Evolutionary conservation across 1,140 invertebrate genomes (phyloP), one percentile per base, ranked within the genome.

Genomic region (Ridgeia piscesae): DNA sequence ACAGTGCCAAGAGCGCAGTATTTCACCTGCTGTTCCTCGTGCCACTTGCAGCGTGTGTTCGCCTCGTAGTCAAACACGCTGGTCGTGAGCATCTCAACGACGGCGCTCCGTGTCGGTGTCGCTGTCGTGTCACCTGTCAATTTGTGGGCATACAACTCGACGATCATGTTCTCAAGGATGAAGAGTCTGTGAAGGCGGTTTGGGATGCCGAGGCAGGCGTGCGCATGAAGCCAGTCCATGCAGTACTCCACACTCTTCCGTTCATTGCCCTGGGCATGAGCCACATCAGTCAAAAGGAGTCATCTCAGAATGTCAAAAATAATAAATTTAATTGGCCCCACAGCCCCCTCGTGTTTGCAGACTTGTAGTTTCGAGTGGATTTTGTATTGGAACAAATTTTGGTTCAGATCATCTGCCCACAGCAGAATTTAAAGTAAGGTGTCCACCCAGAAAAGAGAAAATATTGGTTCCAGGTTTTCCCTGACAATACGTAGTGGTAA

Each of bases 151-250:
- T 34, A 90, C 89, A 90, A 90, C 34, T 90, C 35, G 2, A 90
- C 89, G 33, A 90, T 34, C 89, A 90, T 90, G 89, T 90, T 90
- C 89, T 90, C 89, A 0, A 90, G 34, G 31, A 34, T 34, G 31
- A 34, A 90, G 89, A 90, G 33, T 42, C 35, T 90, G 31, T 90
- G 89, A 6, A 90, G 89, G 89, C 89, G 89, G 89, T 90, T 90
- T 27, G 35, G 34, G 89, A 34, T 34, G 35, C 89, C 89, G 33
- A 90, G 89, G 50, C 92, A 92, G n/a, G 94, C 93, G 88, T 93
- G 91, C 0, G 77, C 90, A 92, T 93, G 92, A 0, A 94, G 90
- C 94, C 94, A 94, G 4, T 93, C 92, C 91, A 94, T 92, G 92
- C 94, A 94, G 58, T 92, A 94, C 0, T 92, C 92, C 6, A 93